These are phyloP conservation scores for Lepidurus couesii DNA, from an alignment of 1,140 invertebrate genomes.

Conservation along the genomic window DNA sequence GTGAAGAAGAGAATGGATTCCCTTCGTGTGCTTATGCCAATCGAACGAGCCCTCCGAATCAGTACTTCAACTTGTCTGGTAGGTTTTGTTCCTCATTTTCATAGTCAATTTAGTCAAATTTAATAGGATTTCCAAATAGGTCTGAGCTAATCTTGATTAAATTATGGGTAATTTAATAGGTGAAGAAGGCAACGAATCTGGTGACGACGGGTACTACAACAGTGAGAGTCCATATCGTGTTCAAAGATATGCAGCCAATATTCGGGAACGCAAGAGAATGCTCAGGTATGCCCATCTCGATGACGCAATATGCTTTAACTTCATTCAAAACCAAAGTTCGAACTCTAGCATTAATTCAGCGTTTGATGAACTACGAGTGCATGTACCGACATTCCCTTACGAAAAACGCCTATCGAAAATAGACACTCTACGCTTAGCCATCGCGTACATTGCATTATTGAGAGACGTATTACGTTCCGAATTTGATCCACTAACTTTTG, in stretches of 20 bases:
- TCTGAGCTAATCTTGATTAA: neutral
- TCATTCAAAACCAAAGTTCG: constrained; percentile 20
- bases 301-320: neutral
- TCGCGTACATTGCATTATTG: constrained; percentile 92
- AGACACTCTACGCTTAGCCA: constrained; percentile 88
- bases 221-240: constrained; percentile 74
- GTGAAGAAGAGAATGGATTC: constrained; percentile 1
- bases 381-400: constrained; percentile 97
- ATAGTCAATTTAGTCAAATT: too few species aligned
- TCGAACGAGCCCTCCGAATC: neutral
- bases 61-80: constrained; percentile 13
- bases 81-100: neutral
- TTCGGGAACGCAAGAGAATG: constrained; percentile 91
- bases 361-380: constrained; percentile 88
- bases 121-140: too few species aligned
- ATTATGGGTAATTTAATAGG: neutral
- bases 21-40: constrained; percentile 12
- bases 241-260: constrained; percentile 83
- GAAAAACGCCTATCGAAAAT: constrained; percentile 97
- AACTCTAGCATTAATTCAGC: constrained; percentile 90
- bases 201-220: constrained; percentile 47
- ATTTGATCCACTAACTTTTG: constrained; percentile 85
- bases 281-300: constrained; percentile 62
- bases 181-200: constrained; percentile 32
- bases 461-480: constrained; percentile 83